Conservation (phyloP, 2,888 invertebrate species). For the Salticus scenicus region DNA sequence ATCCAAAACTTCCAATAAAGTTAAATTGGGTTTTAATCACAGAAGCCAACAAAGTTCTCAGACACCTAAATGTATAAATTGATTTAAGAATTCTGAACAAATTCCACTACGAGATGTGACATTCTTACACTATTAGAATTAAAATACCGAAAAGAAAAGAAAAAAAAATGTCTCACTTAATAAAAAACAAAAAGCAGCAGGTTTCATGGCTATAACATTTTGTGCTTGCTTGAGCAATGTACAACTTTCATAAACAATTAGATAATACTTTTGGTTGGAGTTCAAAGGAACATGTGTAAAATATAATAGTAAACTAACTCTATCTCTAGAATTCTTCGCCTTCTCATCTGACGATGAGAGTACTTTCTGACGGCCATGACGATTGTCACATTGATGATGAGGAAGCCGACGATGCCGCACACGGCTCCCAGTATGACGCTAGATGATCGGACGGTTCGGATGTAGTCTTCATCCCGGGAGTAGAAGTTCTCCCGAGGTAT, state of each 20-base stretch:
- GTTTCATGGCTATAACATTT: too few species aligned
- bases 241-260: background rate
- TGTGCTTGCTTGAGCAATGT: too few species aligned
- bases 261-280: background rate
- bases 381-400: constrained; percentile 74
- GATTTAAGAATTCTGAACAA: too few species aligned
- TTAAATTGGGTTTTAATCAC: too few species aligned
- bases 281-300: background rate
- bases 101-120: too few species aligned
- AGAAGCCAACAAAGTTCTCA: too few species aligned
- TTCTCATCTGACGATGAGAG: constrained; percentile 72
- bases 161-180: too few species aligned
- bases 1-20: too few species aligned
- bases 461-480: constrained; percentile 60
- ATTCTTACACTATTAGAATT: too few species aligned
- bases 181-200: too few species aligned
- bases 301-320: constrained; percentile 54
- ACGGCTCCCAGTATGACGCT: constrained; percentile 72
- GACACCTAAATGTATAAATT: too few species aligned
- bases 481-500: constrained; percentile 62
- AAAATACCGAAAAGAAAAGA: too few species aligned
- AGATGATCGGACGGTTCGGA: constrained; percentile 59
- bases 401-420: constrained; percentile 73
- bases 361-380: constrained; percentile 73
- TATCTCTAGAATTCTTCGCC: constrained; percentile 66